phyloP scores from a whole-genome alignment of 1,140 invertebrate species.

The Atta texana region DNA sequence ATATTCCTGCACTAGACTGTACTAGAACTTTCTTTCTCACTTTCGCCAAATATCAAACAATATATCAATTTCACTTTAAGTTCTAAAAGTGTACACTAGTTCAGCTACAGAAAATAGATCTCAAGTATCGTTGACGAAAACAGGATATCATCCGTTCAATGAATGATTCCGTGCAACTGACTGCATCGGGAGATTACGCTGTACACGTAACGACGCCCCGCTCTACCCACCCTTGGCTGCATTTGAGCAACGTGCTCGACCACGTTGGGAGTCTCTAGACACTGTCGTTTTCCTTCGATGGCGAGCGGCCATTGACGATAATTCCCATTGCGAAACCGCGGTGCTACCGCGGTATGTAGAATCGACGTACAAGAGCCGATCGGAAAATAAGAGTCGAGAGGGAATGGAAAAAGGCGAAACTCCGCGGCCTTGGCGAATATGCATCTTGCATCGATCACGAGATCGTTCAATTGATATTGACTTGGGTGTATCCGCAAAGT shows the following conservation, averaged over 20 bases:
- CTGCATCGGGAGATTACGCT: neutral
- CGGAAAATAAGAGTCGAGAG: neutral
- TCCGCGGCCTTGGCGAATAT: slow-evolving; percentile 40
- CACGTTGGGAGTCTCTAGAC: slow-evolving; percentile 24
- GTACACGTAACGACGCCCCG: neutral
- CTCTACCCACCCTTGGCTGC: slow-evolving; percentile 4
- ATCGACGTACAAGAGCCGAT: slow-evolving; percentile 9
- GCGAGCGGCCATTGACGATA: slow-evolving; percentile 10
- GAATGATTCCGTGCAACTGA: neutral
- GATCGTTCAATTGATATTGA: slow-evolving; percentile 31
- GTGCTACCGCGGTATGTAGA: neutral
- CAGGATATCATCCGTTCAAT: neutral
- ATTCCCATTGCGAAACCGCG: slow-evolving; percentile 39
- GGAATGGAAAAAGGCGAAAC: slow-evolving; percentile 25
- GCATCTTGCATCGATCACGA: slow-evolving; percentile 30
- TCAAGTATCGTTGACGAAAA: neutral
- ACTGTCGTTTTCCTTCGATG: slow-evolving; percentile 26
- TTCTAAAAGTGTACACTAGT: too few relatives aligned
- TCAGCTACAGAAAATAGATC: too few relatives aligned
- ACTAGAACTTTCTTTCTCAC: too few relatives aligned
- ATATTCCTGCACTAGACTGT: too few relatives aligned
- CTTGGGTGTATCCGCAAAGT: slow-evolving; percentile 10
- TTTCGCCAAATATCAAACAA: too few relatives aligned
- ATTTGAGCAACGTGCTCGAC: neutral
- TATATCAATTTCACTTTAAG: too few relatives aligned